Base-by-base conservation (phyloP, 2,113 vertebrate species). In the Peucedramus taeniatus region DNA sequence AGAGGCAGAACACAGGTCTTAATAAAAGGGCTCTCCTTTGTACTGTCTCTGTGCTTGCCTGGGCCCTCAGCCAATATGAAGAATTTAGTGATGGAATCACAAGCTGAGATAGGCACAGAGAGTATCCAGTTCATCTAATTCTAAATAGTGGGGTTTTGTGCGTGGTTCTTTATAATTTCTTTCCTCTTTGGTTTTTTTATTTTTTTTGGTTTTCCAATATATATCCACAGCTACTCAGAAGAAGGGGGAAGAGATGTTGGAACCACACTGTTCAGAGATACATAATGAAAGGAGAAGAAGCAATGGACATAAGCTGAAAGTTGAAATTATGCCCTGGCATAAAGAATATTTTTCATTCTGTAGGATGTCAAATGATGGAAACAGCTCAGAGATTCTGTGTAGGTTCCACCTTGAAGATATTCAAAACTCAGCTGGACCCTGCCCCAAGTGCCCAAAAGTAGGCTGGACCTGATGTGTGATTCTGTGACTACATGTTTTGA, bases 371-470 rank as follows among this genome's bases (percentile, higher is more conserved):
- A 64, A 69, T 1, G 16, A 11, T 35, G 19, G 31, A 65, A 84
- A 51, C 15, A 6, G 3, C 1, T n/a, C 23, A 30, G n/a, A 59
- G 21, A 54, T 17, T 11, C 44, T 60, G 18, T 11, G 20, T n/a
- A 10, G 15, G 15, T 72, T 64, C 21, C 16, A 23, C 33, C 21
- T 26, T 60, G 18, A 28, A 68, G n/a, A 45, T 60, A 56, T 8
- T 64, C 6, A 87, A 42, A 80, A 51, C 23, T 66, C 5, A 3
- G 35, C 2, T 63, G 26, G 11, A 56, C 30, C 23, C 11, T 40
- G 3, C 15, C 15, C 21, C 61, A 11, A 49, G 4, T 0, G 2
- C 17, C 9, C 12, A 51, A 59, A 15, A 56, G 4, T 8, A 37
- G 10, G 3, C 17, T 69, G 64, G 10, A 69, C 15, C 24, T 59